A percentile compares a stretch with the other conserved stretches of the same genome.
These are phyloP conservation scores for Enchytraeus crypticus DNA, from an alignment of 2,888 invertebrate genomes.

Conservation along the genomic window DNA sequence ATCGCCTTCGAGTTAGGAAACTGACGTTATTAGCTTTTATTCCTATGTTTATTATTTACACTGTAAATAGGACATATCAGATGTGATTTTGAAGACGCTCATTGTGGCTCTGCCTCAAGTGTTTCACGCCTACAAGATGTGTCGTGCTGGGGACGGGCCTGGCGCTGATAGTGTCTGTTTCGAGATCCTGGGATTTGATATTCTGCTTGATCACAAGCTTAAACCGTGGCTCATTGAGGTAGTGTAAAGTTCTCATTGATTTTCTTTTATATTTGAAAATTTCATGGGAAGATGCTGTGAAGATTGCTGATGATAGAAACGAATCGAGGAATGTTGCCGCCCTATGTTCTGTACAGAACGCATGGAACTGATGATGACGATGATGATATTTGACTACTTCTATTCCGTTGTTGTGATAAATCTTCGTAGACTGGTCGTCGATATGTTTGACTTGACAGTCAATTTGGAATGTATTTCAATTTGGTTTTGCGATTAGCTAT, in stretches of 20 bases:
- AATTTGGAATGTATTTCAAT: too few species aligned
- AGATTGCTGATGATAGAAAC: too few species aligned
- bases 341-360: too few species aligned
- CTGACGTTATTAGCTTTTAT: too few species aligned
- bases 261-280: background rate
- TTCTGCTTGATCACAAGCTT: conserved; percentile 45
- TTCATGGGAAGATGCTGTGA: too few species aligned
- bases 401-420: background rate
- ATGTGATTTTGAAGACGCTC: conserved; percentile 45
- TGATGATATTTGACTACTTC: background rate
- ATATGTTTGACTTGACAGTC: too few species aligned
- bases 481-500: too few species aligned
- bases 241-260: background rate
- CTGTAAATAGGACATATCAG: conserved; percentile 45
- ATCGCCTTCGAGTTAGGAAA: too few species aligned
- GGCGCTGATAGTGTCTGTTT: conserved; percentile 47
- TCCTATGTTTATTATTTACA: too few species aligned
- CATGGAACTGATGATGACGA: background rate
- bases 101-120: conserved; percentile 46
- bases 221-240: conserved; percentile 49
- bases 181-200: conserved; percentile 48
- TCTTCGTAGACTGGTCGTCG: too few species aligned
- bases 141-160: conserved; percentile 44
- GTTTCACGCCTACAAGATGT: conserved; percentile 47
- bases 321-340: too few species aligned